These are phyloP conservation scores for Anarsia innoxiella DNA, from an alignment of 2,888 invertebrate genomes.

Conservation along the genomic window DNA sequence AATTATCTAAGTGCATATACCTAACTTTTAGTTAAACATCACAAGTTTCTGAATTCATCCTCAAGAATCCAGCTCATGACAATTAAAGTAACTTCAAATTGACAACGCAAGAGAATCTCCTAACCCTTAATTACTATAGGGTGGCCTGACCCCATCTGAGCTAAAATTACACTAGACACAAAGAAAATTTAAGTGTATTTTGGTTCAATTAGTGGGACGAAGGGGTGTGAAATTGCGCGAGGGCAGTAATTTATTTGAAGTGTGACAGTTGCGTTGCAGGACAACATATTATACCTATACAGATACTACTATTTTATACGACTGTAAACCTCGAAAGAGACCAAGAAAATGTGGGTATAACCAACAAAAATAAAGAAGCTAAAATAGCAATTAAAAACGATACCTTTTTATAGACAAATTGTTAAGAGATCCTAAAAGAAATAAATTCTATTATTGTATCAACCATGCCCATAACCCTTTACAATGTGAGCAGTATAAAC, in stretches of 20 bases:
- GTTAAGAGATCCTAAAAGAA: no score
- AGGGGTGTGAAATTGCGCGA: constrained; percentile 62
- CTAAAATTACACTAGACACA: constrained; percentile 65
- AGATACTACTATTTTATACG: no score
- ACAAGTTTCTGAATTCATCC: no score
- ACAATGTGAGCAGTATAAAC: constrained; percentile 35
- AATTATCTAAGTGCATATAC: no score
- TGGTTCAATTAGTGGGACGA: constrained; percentile 61
- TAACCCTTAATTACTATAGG: constrained; percentile 57
- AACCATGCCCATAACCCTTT: constrained; percentile 20
- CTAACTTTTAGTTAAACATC: no score
- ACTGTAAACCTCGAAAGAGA: no score
- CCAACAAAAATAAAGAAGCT: no score
- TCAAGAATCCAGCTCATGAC: neutral
- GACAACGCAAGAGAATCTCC: constrained; percentile 36
- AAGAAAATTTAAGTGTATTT: constrained; percentile 70
- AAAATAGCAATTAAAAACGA: no score
- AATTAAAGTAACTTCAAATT: constrained; percentile 36
- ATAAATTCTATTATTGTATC: no score
- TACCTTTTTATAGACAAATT: no score
- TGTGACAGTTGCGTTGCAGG: constrained; percentile 40
- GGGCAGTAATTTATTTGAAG: constrained; percentile 60
- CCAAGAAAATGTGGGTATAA: no score
- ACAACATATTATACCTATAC: no score
- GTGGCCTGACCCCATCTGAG: constrained; percentile 54